Conservation (phyloP, 1,140 invertebrate genomes). For the Hormaphis cornu region DNA sequence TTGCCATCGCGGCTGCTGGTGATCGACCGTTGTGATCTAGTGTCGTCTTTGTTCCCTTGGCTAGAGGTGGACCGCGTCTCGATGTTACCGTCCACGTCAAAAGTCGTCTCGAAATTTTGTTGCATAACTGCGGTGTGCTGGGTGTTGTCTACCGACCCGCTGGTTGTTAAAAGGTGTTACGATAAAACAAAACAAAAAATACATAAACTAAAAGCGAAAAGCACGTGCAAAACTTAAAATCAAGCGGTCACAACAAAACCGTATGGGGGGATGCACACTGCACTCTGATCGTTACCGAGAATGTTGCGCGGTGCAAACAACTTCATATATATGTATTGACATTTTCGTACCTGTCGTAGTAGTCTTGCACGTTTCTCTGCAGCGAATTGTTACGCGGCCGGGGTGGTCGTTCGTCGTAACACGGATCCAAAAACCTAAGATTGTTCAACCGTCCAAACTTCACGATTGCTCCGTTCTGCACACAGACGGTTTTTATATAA, state of each 20-base stretch:
- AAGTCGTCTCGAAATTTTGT: conserved; percentile 72
- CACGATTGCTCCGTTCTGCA: conserved; percentile 70
- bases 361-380: conserved; percentile 47
- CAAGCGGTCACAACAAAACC: background rate
- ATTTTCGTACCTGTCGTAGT: conserved; percentile 76
- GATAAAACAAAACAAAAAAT: conserved; percentile 16
- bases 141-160: conserved; percentile 30
- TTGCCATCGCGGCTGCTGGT: conserved; percentile 51
- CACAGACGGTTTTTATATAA: too few relatives aligned
- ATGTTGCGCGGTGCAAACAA: too few relatives aligned
- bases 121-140: conserved; percentile 28
- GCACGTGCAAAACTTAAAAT: conserved; percentile 3
- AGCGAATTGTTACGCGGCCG: conserved; percentile 60
- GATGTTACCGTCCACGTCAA: conserved; percentile 73
- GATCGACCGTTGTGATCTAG: conserved; percentile 52
- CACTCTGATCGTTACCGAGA: too few relatives aligned
- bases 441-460: conserved; percentile 85
- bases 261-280: too few relatives aligned
- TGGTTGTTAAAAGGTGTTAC: conserved; percentile 16
- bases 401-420: conserved; percentile 71
- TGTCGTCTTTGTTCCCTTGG: conserved; percentile 51
- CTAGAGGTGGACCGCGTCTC: conserved; percentile 52
- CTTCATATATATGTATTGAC: too few relatives aligned
- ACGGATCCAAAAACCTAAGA: conserved; percentile 87
- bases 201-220: background rate